A percentile compares a stretch with the other conserved stretches of the same genome.
Evolutionary conservation across 2,797 vertebrate genomes (phyloP).

Genomic region (Gorsachius magnificus): DNA sequence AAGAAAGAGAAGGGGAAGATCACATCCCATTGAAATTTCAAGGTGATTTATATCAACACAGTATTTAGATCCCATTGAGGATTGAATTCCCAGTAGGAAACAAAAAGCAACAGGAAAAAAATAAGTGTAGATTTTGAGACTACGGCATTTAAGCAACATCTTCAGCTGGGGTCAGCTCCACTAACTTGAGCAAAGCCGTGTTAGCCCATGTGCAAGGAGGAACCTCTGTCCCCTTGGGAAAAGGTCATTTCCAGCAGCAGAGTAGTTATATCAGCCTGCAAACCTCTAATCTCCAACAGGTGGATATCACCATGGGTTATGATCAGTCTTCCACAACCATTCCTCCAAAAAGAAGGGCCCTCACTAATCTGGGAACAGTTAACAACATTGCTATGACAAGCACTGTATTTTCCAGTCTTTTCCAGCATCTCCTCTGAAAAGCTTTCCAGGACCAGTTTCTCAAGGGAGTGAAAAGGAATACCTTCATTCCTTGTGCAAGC

Average conservation of each 20-base stretch:
- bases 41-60: not conserved
- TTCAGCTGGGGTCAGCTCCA: not conserved
- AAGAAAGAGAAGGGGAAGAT: not conserved
- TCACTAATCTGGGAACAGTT: not conserved
- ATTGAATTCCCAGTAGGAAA: not conserved
- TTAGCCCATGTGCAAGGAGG: not conserved
- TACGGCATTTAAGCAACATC: not conserved
- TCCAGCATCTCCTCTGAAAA: not conserved
- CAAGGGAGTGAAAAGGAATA: not conserved
- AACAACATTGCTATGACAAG: not conserved
- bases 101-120: not conserved
- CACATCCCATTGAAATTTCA: not conserved
- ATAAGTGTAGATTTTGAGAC: not conserved
- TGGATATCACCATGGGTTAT: not conserved
- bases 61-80: not conserved
- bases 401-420: not conserved
- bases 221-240: not conserved
- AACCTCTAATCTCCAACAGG: not conserved
- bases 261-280: not conserved
- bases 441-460: not conserved
- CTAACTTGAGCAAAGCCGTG: not conserved
- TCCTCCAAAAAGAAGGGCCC: not conserved
- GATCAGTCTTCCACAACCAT: not conserved
- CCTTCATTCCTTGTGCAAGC: not conserved
- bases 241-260: not conserved